Conservation (phyloP, 92 coral and sea anemone genomes). For the Muricea muricata region DNA sequence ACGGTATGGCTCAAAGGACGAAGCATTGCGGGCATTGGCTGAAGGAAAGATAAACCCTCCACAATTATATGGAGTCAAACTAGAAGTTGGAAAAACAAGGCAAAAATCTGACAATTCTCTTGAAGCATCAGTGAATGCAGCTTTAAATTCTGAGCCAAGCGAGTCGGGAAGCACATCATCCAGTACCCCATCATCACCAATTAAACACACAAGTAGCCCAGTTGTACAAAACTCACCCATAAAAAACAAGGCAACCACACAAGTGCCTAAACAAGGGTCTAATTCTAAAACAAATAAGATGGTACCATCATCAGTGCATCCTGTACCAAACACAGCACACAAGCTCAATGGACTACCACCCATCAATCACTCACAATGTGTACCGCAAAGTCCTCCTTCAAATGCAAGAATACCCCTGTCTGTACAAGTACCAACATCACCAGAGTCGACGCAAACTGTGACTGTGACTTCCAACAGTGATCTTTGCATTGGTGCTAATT, state of each 20-base stretch:
- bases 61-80: neutral
- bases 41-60: conserved; percentile 22
- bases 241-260: neutral
- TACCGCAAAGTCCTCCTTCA: neutral
- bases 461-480: neutral
- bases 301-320: too few relatives aligned
- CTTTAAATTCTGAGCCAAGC: neutral
- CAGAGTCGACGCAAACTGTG: neutral
- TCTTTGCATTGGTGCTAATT: neutral
- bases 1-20: conserved; percentile 59
- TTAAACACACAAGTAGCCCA: neutral
- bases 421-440: neutral
- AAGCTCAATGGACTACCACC: too few relatives aligned
- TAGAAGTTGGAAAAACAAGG: conserved; percentile 8
- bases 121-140: conserved; percentile 16
- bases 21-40: conserved; percentile 68
- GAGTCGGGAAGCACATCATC: neutral
- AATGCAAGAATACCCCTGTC: neutral
- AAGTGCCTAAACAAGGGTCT: too few relatives aligned
- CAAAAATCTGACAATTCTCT: neutral
- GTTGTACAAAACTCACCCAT: neutral
- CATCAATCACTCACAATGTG: neutral
- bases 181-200: neutral
- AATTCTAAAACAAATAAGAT: too few relatives aligned
- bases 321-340: too few relatives aligned